Percentiles rank a stretch among this genome's conserved stretches.
These are phyloP conservation scores for Coregonus clupeaformis DNA, from an alignment of 2,113 vertebrate genomes.

Conservation along the genomic window DNA sequence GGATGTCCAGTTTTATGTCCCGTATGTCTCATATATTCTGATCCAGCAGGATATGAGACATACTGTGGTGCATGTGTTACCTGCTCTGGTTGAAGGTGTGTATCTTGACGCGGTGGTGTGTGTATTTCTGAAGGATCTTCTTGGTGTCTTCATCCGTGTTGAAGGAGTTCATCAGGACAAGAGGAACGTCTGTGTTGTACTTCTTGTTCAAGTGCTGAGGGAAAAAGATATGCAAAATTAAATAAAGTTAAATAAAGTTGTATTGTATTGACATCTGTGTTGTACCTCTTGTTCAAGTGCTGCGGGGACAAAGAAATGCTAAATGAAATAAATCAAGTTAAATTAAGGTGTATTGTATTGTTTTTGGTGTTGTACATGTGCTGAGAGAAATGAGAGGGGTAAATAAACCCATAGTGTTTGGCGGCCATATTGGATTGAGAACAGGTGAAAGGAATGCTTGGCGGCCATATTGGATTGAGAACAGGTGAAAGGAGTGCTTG, in stretches of 20 bases:
- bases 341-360: neutral
- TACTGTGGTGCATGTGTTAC: slow-evolving; percentile 58
- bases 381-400: too few relatives aligned
- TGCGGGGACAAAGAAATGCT: slow-evolving; percentile 32
- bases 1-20: slow-evolving; percentile 12
- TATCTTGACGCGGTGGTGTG: slow-evolving; percentile 86
- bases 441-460: too few relatives aligned
- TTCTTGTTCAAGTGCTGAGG: slow-evolving; percentile 82
- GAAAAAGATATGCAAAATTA: slow-evolving; percentile 2
- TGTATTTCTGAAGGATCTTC: slow-evolving; percentile 91
- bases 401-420: too few relatives aligned
- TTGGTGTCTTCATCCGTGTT: slow-evolving; percentile 90
- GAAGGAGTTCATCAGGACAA: slow-evolving; percentile 89
- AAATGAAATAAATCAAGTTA: neutral
- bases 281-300: slow-evolving; percentile 80
- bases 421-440: too few relatives aligned
- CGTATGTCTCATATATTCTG: too few relatives aligned
- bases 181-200: slow-evolving; percentile 84
- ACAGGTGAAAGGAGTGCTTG: too few relatives aligned
- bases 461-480: too few relatives aligned
- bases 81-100: slow-evolving; percentile 93
- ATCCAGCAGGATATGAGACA: neutral
- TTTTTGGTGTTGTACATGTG: too few relatives aligned
- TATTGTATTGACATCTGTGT: too few relatives aligned
- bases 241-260: neutral